Evolutionary conservation across 2,113 vertebrate genomes (phyloP).

Genomic region (Gasterosteus nipponicus): DNA sequence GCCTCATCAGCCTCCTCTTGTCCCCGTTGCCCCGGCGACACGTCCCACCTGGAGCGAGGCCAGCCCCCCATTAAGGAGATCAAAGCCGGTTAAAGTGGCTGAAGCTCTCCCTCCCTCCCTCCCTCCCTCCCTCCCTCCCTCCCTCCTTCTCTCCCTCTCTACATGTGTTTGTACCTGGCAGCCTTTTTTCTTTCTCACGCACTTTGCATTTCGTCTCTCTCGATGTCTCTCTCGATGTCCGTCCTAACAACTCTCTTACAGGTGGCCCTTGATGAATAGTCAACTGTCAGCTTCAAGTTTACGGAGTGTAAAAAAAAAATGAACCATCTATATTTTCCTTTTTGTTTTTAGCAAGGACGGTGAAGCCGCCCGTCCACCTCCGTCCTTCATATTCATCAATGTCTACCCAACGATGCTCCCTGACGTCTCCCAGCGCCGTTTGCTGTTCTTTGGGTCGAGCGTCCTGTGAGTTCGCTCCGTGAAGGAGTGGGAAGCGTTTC

Average conservation of each 20-base stretch:
- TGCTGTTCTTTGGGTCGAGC: slow-evolving; percentile 24
- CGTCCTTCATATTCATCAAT: slow-evolving; percentile 32
- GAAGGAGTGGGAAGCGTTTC: slow-evolving; percentile 25
- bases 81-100: slow-evolving; percentile 67
- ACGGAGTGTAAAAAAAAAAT: slow-evolving; percentile 6
- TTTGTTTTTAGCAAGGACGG: slow-evolving; percentile 1
- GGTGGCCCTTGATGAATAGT: no score
- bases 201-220: neutral
- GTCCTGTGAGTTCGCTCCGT: slow-evolving; percentile 13
- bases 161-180: slow-evolving; percentile 39
- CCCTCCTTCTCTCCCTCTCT: slow-evolving; percentile 23
- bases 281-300: slow-evolving; percentile 17
- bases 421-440: slow-evolving; percentile 15
- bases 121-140: slow-evolving; percentile 5
- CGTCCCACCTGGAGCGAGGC: slow-evolving; percentile 70
- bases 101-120: slow-evolving; percentile 29
- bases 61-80: slow-evolving; percentile 74
- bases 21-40: slow-evolving; percentile 68
- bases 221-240: neutral
- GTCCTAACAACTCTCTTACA: neutral
- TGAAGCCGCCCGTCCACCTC: slow-evolving; percentile 14
- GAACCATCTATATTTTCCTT: slow-evolving; percentile 25
- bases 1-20: slow-evolving; percentile 69
- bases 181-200: neutral
- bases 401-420: slow-evolving; percentile 5